These are phyloP conservation scores for Pungitius pungitius DNA, from an alignment of 2,113 vertebrate species.

Conservation along the genomic window DNA sequence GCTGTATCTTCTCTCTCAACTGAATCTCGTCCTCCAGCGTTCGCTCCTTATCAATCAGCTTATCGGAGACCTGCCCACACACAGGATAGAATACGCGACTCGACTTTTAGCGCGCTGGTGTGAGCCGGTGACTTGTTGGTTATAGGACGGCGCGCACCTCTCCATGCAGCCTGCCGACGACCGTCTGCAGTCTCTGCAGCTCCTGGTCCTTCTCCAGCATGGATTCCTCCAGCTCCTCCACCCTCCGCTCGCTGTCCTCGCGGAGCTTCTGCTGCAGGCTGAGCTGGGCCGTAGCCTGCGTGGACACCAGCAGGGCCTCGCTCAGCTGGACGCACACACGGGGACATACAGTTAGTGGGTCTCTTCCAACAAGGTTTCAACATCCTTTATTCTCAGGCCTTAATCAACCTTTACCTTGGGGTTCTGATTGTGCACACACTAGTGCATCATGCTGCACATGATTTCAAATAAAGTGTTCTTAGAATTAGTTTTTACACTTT, in stretches of 20 bases:
- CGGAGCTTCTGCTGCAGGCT: conserved; percentile 79
- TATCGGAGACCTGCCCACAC: conserved; percentile 73
- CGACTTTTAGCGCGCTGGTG: too few relatives aligned
- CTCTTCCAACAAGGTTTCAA: neutral
- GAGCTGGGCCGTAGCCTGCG: conserved; percentile 61
- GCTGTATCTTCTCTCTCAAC: conserved; percentile 77
- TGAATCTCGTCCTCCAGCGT: conserved; percentile 83
- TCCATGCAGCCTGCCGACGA: conserved; percentile 74
- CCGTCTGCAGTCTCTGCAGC: conserved; percentile 58
- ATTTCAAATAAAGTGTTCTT: neutral
- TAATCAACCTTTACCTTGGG: neutral
- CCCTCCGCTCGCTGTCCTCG: conserved; percentile 66
- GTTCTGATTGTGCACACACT: neutral
- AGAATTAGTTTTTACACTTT: neutral
- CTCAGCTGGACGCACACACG: conserved; percentile 63
- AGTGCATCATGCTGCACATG: neutral
- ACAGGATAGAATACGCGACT: too few relatives aligned
- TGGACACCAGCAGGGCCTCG: conserved; percentile 63
- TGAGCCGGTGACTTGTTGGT: neutral
- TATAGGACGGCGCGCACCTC: conserved; percentile 63
- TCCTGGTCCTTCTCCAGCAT: conserved; percentile 81
- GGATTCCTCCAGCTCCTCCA: conserved; percentile 81
- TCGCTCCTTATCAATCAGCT: conserved; percentile 78
- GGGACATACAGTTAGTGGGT: neutral
- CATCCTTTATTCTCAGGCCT: neutral